These are phyloP conservation scores for Regulus satrapa DNA, from an alignment of 2,113 vertebrate species.

Conservation along the genomic window DNA sequence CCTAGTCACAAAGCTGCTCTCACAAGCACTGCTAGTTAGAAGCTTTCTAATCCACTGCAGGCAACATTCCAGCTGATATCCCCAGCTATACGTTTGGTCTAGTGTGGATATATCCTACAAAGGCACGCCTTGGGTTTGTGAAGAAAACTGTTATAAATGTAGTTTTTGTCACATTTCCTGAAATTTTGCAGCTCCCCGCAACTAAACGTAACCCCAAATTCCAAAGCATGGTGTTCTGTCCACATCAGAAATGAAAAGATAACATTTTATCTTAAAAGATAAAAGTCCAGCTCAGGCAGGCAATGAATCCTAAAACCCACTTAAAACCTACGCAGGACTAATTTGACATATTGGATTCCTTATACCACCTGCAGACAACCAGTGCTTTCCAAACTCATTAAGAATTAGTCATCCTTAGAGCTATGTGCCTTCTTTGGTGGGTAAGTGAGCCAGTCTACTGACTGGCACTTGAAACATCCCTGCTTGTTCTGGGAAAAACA, in stretches of 20 bases:
- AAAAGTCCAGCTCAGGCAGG: neutral
- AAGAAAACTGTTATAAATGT: neutral
- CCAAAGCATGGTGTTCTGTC: neutral
- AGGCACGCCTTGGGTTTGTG: accelerated
- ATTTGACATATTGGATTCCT: neutral
- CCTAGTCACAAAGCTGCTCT: neutral
- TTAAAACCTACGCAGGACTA: neutral
- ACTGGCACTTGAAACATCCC: neutral
- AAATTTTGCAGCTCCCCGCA: neutral
- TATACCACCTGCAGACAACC: neutral
- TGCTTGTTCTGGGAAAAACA: neutral
- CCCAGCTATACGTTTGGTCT: neutral
- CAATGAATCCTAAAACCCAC: neutral
- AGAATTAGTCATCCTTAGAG: neutral
- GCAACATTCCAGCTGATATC: neutral
- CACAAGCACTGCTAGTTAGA: neutral
- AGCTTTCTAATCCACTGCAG: neutral
- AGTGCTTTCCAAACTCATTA: neutral
- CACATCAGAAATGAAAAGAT: neutral
- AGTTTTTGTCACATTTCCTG: neutral
- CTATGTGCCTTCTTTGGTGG: neutral
- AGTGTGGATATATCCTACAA: neutral
- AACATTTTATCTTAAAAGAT: no score
- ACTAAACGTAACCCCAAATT: neutral
- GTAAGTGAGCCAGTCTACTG: neutral